A percentile compares a stretch with the other conserved stretches of the same genome.
phyloP scores from a whole-genome alignment of 2,888 invertebrate genomes.

The Mimas tiliae region DNA sequence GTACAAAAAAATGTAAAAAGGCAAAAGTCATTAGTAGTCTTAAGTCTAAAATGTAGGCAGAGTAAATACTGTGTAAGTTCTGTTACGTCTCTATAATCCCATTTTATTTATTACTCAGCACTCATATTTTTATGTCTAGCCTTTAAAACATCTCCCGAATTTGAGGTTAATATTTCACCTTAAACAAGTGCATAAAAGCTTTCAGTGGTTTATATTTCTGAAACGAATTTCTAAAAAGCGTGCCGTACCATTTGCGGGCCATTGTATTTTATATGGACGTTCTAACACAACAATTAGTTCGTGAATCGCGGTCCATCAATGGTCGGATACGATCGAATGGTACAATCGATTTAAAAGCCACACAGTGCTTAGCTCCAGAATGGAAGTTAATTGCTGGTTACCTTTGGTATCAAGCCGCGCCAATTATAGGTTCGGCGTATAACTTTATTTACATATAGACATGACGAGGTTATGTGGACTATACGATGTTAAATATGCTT shows the following conservation, averaged over 20 bases:
- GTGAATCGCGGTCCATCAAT: conserved; percentile 40
- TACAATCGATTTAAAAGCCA: conserved; percentile 48
- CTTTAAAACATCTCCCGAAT: conserved; percentile 12
- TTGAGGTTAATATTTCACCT: conserved; percentile 15
- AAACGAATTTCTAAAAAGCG: conserved; percentile 17
- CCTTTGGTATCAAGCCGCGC: conserved; percentile 39
- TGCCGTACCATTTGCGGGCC: conserved; percentile 18
- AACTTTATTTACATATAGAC: conserved; percentile 13
- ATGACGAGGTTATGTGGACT: neutral
- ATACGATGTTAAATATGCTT: too few species aligned
- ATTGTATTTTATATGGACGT: conserved; percentile 18
- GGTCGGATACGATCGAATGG: conserved; percentile 43
- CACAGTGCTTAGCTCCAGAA: conserved; percentile 44
- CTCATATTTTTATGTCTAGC: conserved; percentile 8
- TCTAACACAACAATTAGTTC: conserved; percentile 35
- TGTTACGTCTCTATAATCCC: neutral
- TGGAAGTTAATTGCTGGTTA: conserved; percentile 48
- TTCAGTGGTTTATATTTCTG: conserved; percentile 5
- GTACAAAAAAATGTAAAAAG: neutral
- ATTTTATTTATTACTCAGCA: neutral
- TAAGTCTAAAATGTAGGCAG: neutral
- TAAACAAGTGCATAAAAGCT: conserved; percentile 21
- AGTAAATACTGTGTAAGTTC: conserved; percentile 1
- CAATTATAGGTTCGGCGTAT: conserved; percentile 22
- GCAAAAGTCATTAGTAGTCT: neutral